phyloP scores from a whole-genome alignment of 2,797 vertebrate species.

The Chiroxiphia lanceolata region DNA sequence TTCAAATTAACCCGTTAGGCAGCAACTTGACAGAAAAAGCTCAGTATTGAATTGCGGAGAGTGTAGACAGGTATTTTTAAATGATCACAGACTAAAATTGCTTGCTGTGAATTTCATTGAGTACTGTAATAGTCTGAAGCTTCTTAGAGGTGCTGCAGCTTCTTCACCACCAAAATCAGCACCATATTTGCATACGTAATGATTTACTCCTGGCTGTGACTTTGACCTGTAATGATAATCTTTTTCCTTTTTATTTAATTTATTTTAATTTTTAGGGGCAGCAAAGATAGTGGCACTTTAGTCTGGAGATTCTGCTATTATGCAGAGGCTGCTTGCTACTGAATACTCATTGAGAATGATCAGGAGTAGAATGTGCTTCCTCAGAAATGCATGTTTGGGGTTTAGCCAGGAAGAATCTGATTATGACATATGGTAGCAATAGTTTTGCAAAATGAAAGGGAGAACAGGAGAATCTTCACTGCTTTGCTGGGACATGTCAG shows the following conservation, averaged over 20 bases:
- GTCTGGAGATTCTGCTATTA: neutral
- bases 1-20: neutral
- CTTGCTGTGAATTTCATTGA: neutral
- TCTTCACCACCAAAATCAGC: neutral
- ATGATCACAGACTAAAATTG: neutral
- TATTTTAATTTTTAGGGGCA: neutral
- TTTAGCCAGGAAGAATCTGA: conserved; percentile 25
- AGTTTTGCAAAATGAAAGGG: neutral
- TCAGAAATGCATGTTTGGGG: neutral
- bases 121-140: neutral
- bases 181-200: neutral
- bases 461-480: neutral
- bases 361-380: conserved; percentile 23
- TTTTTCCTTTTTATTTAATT: neutral
- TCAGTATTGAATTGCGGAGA: neutral
- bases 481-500: neutral
- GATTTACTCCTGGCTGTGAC: neutral
- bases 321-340: conserved; percentile 5
- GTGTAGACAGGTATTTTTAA: neutral
- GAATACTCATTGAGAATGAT: neutral
- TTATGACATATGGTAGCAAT: conserved; percentile 16
- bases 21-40: neutral
- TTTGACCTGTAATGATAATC: neutral
- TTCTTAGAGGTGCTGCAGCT: neutral
- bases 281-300: neutral